Conservation (phyloP, 2,113 vertebrate genomes). For the Sturnira hondurensis region DNA sequence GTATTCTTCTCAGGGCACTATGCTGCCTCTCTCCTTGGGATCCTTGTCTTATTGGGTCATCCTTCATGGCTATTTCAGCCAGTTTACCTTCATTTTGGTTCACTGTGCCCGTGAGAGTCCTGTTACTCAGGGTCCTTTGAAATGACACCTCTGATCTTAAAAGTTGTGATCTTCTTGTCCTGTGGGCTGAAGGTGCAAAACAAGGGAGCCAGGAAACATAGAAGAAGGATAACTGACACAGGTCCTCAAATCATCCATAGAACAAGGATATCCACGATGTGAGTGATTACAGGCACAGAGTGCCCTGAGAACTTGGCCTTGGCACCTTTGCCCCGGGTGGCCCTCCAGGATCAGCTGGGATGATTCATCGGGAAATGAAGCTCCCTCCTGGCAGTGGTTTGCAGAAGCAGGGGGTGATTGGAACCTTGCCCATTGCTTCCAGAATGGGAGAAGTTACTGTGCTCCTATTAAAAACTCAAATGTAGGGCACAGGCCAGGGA, state of each 20-base stretch:
- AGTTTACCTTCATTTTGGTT: not conserved
- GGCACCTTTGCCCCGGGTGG: not conserved
- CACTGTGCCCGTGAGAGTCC: not conserved
- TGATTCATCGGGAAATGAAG: constrained; percentile 55
- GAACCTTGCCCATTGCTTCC: not conserved
- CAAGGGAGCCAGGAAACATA: not conserved
- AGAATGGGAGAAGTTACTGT: not conserved
- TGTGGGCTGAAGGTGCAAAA: not conserved
- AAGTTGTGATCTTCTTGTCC: not conserved
- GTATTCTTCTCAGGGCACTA: not conserved
- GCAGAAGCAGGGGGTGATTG: not conserved
- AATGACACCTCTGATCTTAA: not conserved
- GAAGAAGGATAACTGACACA: not conserved
- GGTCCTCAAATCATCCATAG: not conserved
- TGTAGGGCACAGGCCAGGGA: not conserved
- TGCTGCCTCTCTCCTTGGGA: not conserved
- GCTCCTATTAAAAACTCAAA: constrained; percentile 27
- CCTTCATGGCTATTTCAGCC: not conserved
- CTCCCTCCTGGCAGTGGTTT: constrained; percentile 1
- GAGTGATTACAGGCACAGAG: not conserved
- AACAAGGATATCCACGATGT: not conserved
- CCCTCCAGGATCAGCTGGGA: not conserved
- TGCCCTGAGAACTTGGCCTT: not conserved
- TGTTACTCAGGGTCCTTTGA: not conserved
- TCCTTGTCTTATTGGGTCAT: not conserved